A percentile compares a stretch with the other conserved stretches of the same genome.
Evolutionary conservation across 2,113 vertebrate genomes (phyloP).

Genomic region (Oenanthe melanoleuca): DNA sequence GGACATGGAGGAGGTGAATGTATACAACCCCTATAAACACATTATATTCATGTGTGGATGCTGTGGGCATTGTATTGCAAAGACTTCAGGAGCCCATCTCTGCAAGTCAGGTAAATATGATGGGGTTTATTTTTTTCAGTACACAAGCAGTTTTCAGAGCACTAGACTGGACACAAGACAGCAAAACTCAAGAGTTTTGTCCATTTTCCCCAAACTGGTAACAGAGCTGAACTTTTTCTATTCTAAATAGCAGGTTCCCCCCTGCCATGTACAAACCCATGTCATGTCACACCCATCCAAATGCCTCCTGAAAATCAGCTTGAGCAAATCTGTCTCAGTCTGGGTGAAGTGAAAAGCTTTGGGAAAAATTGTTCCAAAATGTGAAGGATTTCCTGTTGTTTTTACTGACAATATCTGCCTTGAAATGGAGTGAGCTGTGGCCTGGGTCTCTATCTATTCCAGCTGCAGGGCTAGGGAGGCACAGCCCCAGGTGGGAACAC

Average conservation of each 20-base stretch:
- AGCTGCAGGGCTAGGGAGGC: neutral
- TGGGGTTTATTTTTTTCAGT: neutral
- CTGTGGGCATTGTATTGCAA: neutral
- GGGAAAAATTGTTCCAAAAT: neutral
- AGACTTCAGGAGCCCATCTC: neutral
- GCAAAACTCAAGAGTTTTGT: neutral
- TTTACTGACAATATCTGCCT: neutral
- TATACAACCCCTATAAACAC: neutral
- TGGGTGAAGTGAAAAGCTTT: neutral
- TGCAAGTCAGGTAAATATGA: neutral
- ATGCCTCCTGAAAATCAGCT: neutral
- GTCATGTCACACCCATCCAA: neutral
- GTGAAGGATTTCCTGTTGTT: neutral
- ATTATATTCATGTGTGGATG: fast-evolving
- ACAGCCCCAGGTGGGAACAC: neutral
- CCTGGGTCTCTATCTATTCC: neutral
- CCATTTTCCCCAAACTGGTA: neutral
- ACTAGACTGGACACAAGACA: neutral
- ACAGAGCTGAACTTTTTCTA: neutral
- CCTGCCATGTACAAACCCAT: fast-evolving
- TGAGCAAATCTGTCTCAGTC: neutral
- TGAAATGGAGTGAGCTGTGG: neutral
- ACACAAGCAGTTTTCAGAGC: neutral
- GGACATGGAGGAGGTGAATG: neutral
- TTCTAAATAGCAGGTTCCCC: neutral